These are phyloP conservation scores for Varecia variegata DNA, from an alignment of 2,797 vertebrate species.

Conservation along the genomic window DNA sequence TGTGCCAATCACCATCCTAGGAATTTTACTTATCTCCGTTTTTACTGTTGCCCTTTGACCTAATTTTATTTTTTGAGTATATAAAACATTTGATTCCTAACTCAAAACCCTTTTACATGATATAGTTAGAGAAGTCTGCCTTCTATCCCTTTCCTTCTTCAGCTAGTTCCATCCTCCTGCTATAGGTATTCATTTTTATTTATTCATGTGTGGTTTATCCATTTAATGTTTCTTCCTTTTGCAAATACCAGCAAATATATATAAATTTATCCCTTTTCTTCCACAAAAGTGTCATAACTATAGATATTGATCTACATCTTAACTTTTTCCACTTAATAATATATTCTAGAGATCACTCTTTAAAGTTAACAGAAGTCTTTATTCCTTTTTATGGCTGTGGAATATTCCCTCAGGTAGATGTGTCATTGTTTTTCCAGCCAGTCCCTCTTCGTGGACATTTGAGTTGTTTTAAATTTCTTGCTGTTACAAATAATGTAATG, in stretches of 20 bases:
- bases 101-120: not conserved
- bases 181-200: not conserved
- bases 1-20: not conserved
- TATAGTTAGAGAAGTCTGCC: not conserved
- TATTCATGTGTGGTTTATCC: not conserved
- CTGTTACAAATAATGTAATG: not conserved
- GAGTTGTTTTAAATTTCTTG: not conserved
- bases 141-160: not conserved
- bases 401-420: not conserved
- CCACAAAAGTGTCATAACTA: not conserved
- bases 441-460: not conserved
- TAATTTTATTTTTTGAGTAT: not conserved
- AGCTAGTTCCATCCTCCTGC: not conserved
- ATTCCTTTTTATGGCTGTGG: not conserved
- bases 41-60: not conserved
- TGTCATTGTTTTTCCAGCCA: not conserved
- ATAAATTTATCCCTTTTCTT: not conserved
- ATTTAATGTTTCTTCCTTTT: not conserved
- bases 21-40: not conserved
- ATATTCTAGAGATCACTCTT: not conserved
- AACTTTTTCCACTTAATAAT: not conserved
- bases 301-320: not conserved
- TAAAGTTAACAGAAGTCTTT: not conserved
- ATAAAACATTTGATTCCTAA: not conserved
- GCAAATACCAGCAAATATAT: not conserved